Conservation (phyloP, 2,113 vertebrate genomes). For the Canis aureus region DNA sequence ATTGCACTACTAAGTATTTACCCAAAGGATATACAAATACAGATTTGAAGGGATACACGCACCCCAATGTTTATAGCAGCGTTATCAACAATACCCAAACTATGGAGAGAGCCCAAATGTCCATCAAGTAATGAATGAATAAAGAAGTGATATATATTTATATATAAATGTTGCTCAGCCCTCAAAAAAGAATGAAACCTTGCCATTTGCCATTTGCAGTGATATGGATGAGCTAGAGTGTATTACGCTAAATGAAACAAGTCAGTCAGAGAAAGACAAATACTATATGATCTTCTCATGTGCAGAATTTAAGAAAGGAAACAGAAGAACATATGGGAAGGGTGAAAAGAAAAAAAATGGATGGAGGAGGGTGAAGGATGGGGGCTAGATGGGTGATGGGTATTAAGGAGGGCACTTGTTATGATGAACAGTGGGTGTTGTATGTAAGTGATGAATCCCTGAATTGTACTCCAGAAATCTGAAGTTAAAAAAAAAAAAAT, state of each 20-base stretch:
- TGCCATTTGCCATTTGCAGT: neutral
- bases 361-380: neutral
- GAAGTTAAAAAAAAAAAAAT: neutral
- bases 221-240: neutral
- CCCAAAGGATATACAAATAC: neutral
- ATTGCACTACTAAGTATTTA: neutral
- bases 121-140: neutral
- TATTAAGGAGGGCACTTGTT: neutral
- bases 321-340: neutral
- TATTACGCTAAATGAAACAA: neutral
- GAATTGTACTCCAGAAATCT: neutral
- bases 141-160: neutral
- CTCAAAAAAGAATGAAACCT: neutral
- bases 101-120: neutral
- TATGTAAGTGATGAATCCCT: neutral
- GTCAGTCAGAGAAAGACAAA: neutral
- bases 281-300: neutral
- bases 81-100: neutral
- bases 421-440: neutral
- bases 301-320: neutral
- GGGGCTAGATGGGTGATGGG: neutral
- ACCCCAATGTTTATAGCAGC: neutral
- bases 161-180: neutral
- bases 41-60: neutral
- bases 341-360: neutral